phyloP scores from a whole-genome alignment of 2,113 vertebrate genomes.

The Dicaeum eximium region DNA sequence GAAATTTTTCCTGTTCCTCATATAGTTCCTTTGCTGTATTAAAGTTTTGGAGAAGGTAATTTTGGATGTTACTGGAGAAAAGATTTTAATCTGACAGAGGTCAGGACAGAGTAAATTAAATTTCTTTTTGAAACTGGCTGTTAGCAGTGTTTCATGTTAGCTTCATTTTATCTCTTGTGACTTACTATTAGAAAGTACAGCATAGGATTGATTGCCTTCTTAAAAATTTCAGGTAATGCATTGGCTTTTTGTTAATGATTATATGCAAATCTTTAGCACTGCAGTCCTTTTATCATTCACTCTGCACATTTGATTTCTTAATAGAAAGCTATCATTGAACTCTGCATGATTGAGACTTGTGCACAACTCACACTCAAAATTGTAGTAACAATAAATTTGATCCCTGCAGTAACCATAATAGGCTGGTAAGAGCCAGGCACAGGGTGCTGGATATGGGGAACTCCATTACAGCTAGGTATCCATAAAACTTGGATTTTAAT shows the following conservation, averaged over 20 bases:
- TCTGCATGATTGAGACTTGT: accelerated
- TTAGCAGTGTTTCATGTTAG: neutral
- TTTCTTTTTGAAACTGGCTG: neutral
- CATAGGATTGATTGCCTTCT: neutral
- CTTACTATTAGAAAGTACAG: neutral
- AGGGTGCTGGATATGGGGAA: neutral
- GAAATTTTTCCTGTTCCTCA: neutral
- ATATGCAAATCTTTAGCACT: neutral
- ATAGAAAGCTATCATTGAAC: neutral
- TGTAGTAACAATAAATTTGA: neutral
- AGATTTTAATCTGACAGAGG: neutral
- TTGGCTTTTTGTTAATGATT: neutral
- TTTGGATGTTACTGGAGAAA: neutral
- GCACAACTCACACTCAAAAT: neutral
- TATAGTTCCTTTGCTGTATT: neutral
- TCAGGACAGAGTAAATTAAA: neutral
- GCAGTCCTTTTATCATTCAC: neutral
- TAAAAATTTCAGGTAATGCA: neutral
- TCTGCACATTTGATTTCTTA: neutral
- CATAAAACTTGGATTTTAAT: neutral
- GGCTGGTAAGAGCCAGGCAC: neutral
- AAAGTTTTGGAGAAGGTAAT: neutral
- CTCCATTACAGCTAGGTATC: neutral
- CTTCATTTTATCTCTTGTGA: neutral
- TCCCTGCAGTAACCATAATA: neutral